phyloP scores from a whole-genome alignment of 2,888 invertebrate genomes.

The Heliconius hortense region DNA sequence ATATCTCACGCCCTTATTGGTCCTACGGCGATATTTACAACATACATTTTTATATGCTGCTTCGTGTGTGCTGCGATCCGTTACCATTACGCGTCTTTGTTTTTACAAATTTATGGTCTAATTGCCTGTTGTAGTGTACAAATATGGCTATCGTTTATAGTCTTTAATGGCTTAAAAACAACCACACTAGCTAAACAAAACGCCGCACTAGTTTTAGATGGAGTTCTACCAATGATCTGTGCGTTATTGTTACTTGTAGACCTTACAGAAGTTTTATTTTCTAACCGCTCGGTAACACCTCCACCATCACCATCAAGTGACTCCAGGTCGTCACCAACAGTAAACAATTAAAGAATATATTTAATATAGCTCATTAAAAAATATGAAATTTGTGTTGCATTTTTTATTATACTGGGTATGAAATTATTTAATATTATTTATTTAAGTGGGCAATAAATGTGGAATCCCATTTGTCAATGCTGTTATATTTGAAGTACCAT shows the following conservation, averaged over 20 bases:
- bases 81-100: slow-evolving; percentile 51
- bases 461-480: no score
- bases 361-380: neutral
- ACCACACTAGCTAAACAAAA: slow-evolving; percentile 38
- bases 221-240: slow-evolving; percentile 62
- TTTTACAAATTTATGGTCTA: slow-evolving; percentile 61
- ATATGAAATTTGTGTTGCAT: neutral
- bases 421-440: neutral
- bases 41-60: slow-evolving; percentile 56
- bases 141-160: slow-evolving; percentile 51
- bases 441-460: no score
- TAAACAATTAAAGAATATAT: slow-evolving; percentile 20
- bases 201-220: slow-evolving; percentile 57
- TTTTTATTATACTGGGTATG: neutral
- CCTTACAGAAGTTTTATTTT: slow-evolving; percentile 56
- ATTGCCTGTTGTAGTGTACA: slow-evolving; percentile 55
- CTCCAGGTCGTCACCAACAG: slow-evolving; percentile 32
- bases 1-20: slow-evolving; percentile 59
- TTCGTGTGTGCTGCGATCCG: slow-evolving; percentile 50
- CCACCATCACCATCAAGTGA: slow-evolving; percentile 39
- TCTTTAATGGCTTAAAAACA: slow-evolving; percentile 53
- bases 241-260: slow-evolving; percentile 59
- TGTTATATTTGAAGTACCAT: no score
- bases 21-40: slow-evolving; percentile 60
- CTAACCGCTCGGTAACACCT: slow-evolving; percentile 47